Percentiles rank a stretch among this genome's conserved stretches.
phyloP scores from a whole-genome alignment of 1,140 invertebrate genomes.

The Hyles vespertilio region DNA sequence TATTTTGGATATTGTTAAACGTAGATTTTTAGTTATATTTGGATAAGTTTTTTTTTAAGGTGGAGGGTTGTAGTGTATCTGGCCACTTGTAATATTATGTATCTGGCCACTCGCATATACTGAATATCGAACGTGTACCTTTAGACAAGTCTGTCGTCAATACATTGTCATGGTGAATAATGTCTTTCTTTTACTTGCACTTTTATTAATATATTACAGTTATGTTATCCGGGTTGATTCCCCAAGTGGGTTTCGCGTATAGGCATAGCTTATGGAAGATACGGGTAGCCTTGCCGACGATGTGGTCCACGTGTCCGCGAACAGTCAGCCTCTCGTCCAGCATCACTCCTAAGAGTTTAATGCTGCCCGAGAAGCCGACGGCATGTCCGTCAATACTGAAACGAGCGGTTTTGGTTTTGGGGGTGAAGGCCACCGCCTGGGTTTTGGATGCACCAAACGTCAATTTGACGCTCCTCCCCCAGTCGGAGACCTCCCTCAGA shows the following conservation, averaged over 20 bases:
- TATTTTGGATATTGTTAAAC: too few relatives aligned
- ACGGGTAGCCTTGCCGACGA: neutral
- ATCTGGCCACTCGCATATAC: too few relatives aligned
- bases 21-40: too few relatives aligned
- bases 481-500: neutral
- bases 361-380: neutral
- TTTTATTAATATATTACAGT: too few relatives aligned
- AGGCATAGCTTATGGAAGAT: neutral
- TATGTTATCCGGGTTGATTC: neutral
- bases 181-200: too few relatives aligned
- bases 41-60: too few relatives aligned
- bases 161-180: too few relatives aligned
- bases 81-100: too few relatives aligned
- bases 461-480: neutral
- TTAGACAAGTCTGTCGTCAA: too few relatives aligned
- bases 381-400: neutral
- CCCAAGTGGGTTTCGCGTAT: neutral
- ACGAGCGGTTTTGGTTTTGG: neutral
- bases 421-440: neutral
- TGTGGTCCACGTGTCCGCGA: neutral
- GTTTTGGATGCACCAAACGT: neutral
- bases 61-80: too few relatives aligned
- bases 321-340: constrained; percentile 2
- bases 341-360: constrained; percentile 2
- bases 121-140: too few relatives aligned